Percentiles rank a stretch among this genome's conserved stretches.
These are phyloP conservation scores for Synodontis membranacea DNA, from an alignment of 2,113 vertebrate genomes.

Conservation along the genomic window DNA sequence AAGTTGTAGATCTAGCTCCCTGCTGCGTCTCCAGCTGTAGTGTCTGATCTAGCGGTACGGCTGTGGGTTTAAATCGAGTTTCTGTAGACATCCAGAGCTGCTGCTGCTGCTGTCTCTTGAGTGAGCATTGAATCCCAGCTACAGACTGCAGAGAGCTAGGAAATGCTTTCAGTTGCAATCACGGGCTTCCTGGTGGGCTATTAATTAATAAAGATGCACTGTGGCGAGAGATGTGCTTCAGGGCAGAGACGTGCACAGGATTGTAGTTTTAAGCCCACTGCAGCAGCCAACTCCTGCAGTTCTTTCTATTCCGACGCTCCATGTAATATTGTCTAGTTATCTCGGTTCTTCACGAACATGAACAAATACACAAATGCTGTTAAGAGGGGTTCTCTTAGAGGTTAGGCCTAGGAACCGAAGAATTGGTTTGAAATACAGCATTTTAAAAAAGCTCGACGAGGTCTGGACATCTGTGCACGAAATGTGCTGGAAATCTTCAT, in stretches of 20 bases:
- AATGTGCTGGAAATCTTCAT: background rate
- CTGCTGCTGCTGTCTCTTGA: slow-evolving; percentile 17
- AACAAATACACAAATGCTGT: background rate
- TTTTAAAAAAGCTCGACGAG: background rate
- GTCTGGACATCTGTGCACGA: background rate
- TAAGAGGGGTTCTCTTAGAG: background rate
- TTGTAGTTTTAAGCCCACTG: background rate
- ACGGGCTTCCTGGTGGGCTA: background rate
- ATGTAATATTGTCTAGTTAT: too few relatives aligned
- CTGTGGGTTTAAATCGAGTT: slow-evolving; percentile 2
- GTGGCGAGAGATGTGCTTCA: slow-evolving; percentile 28
- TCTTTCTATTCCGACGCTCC: background rate
- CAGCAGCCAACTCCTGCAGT: background rate
- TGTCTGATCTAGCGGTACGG: background rate
- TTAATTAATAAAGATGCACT: slow-evolving; percentile 40
- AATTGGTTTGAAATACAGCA: background rate
- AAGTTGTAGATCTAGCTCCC: background rate
- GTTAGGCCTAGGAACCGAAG: background rate
- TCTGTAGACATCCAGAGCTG: background rate
- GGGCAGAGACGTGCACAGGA: background rate
- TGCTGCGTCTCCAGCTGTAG: background rate
- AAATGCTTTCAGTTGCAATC: background rate
- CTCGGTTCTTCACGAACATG: background rate
- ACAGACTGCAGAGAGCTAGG: slow-evolving; percentile 6
- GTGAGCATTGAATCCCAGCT: background rate